A percentile compares a stretch with the other conserved stretches of the same genome.
phyloP scores from a whole-genome alignment of 1,140 invertebrate genomes.

The Zeugodacus cucurbitae region DNA sequence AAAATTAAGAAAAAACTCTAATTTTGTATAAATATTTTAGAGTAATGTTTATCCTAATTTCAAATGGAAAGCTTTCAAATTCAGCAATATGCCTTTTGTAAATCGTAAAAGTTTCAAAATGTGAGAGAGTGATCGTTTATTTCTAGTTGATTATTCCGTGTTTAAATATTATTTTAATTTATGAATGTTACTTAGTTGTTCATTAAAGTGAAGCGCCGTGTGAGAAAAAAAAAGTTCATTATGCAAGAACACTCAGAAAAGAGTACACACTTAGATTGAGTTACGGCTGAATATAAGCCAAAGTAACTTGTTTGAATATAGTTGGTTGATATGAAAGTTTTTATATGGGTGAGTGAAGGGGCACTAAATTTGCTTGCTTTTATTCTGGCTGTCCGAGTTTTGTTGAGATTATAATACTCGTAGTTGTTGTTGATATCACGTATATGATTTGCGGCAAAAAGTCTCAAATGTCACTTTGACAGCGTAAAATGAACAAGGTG shows the following conservation, averaged over 20 bases:
- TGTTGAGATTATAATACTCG: not conserved
- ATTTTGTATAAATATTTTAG: too few species aligned
- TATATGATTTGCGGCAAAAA: not conserved
- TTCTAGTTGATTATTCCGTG: not conserved
- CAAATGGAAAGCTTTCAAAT: too few species aligned
- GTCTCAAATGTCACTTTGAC: constrained; percentile 19
- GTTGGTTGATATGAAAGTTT: not conserved
- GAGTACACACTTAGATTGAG: too few species aligned
- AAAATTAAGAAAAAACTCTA: too few species aligned
- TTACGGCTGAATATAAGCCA: not conserved
- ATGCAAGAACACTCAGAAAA: not conserved
- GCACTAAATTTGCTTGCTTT: not conserved
- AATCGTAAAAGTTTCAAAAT: too few species aligned
- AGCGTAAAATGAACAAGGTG: not conserved
- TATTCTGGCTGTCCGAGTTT: not conserved
- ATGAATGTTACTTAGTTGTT: not conserved
- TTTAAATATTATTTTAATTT: not conserved
- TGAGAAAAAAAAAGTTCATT: not conserved
- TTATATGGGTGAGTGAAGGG: not conserved
- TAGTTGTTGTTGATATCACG: not conserved
- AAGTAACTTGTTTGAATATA: not conserved
- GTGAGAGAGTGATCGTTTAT: too few species aligned
- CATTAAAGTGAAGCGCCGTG: not conserved
- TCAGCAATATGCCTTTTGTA: too few species aligned
- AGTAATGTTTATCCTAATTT: too few species aligned